Base-by-base conservation (phyloP, 2,888 invertebrate genomes). In the Lasioglossum marginatum region DNA sequence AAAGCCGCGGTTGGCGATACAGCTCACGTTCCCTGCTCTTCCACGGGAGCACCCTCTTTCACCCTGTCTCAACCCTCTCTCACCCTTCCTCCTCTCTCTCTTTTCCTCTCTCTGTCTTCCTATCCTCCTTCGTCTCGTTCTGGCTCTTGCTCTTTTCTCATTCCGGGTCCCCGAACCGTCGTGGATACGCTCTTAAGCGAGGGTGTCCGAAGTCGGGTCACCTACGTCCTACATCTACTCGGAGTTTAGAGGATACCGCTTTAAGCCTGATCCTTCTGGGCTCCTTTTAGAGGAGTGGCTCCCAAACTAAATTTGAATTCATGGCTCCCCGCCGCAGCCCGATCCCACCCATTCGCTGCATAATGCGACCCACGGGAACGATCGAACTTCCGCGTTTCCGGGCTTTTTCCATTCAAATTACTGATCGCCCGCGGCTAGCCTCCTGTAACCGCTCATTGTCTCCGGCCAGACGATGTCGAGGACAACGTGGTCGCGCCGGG, bases 1-100 rank as follows among this genome's bases (percentile, higher is more conserved):
- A 94, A 94, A 94, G 93, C 93, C 93, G 92, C 92, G 93, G 93
- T 94, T 94, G 93, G 92, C 92, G 92, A 94, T 94, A 94, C 94
- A 94, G 93, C 94, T 94, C 94, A 94, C 94, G 94, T 94, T 93
- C 92, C 92, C 91, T 87, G 84, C 90, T 92, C 90, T 91, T 92
- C 93, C 92, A 91, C 88, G 43, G 77, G 37, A 40, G 86, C 85
- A 48, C 57, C 73, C 74, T 70, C 73, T 14, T 43, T 66, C 27
- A 68, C 71, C 60, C 48, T 72, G 37, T 57, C 27, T 74, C 27
- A 48, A 48, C 45, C 34, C 57, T n/a, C 72, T 68, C 23, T 40
- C 74, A 19, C 23, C 60, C 57, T 57, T 40, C 34, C 4, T 19
- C 8, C 34, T 10, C 23, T 4, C 23, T 37, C 23, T 34, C 66